Evolutionary conservation across 1,140 invertebrate species (phyloP).

Genomic region (Leptinotarsa texana): DNA sequence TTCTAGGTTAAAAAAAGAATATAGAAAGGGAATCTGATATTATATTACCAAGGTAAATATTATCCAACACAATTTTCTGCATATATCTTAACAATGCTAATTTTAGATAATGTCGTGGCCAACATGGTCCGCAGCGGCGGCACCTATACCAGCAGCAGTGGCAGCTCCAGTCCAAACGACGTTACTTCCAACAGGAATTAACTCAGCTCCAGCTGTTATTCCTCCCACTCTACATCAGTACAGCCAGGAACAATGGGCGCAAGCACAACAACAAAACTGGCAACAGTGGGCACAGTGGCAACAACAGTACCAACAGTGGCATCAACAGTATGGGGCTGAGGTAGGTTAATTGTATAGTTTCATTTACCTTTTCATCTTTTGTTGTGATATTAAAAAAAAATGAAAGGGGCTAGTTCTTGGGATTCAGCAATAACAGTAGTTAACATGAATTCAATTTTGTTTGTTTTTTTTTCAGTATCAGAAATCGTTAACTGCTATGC

Average conservation of each 20-base stretch:
- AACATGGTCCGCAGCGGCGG: conserved; percentile 17
- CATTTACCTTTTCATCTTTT: background rate
- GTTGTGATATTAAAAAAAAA: too few species aligned
- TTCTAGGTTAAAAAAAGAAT: conserved; percentile 13
- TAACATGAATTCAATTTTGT: background rate
- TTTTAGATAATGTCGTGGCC: conserved; percentile 48
- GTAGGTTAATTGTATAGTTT: conserved; percentile 53
- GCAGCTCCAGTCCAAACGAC: conserved; percentile 26
- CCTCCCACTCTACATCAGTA: conserved; percentile 63
- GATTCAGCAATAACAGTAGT: too few species aligned
- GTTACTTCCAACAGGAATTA: conserved; percentile 26
- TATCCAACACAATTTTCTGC: background rate
- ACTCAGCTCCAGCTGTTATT: conserved; percentile 29
- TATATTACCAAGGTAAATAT: background rate
- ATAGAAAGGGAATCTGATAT: background rate
- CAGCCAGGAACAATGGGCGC: conserved; percentile 68
- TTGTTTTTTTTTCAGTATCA: conserved; percentile 49
- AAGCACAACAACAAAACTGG: conserved; percentile 77
- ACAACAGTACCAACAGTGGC: conserved; percentile 83
- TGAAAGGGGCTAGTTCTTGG: too few species aligned
- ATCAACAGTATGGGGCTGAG: conserved; percentile 79
- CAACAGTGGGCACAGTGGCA: conserved; percentile 83
- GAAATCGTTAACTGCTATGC: conserved; percentile 54
- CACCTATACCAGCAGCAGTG: conserved; percentile 24
- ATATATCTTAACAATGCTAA: background rate